phyloP scores from a whole-genome alignment of 2,888 invertebrate species.

The Eudasyphora cyanicolor region DNA sequence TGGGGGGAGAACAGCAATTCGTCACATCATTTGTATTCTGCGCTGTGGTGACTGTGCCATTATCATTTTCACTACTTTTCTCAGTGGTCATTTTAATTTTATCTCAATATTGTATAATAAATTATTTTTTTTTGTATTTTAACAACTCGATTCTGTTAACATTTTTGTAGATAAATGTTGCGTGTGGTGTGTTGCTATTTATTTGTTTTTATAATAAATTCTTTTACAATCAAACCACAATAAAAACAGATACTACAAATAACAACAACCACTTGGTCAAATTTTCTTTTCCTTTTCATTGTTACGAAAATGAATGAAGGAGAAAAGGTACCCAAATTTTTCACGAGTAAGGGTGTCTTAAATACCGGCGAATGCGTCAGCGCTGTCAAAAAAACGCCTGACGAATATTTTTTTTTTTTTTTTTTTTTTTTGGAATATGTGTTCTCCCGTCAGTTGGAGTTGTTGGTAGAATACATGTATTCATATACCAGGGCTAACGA shows the following conservation, averaged over 20 bases:
- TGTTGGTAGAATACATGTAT: no score
- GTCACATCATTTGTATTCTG: conserved; percentile 46
- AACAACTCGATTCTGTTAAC: conserved; percentile 24
- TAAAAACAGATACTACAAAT: neutral
- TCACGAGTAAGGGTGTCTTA: no score
- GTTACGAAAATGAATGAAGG: no score
- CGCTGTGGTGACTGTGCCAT: conserved; percentile 20
- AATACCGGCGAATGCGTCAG: no score
- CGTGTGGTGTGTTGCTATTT: conserved; percentile 23
- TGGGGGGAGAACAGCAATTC: neutral
- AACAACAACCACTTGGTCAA: conserved; percentile 14
- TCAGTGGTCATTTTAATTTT: conserved; percentile 50
- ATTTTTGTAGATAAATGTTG: conserved; percentile 48
- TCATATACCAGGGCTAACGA: no score
- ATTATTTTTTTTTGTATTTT: conserved; percentile 36
- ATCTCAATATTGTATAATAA: conserved; percentile 12
- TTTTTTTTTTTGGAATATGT: no score
- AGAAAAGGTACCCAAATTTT: no score
- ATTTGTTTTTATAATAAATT: conserved; percentile 22
- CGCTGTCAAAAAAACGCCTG: no score
- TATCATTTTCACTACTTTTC: no score
- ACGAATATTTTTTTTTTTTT: no score
- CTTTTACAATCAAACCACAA: neutral
- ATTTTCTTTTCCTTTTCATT: no score
- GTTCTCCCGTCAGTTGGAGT: no score